A percentile compares a stretch with the other conserved stretches of the same genome.
Evolutionary conservation across 1,140 invertebrate genomes (phyloP).

Genomic region (Sitophilus oryzae): DNA sequence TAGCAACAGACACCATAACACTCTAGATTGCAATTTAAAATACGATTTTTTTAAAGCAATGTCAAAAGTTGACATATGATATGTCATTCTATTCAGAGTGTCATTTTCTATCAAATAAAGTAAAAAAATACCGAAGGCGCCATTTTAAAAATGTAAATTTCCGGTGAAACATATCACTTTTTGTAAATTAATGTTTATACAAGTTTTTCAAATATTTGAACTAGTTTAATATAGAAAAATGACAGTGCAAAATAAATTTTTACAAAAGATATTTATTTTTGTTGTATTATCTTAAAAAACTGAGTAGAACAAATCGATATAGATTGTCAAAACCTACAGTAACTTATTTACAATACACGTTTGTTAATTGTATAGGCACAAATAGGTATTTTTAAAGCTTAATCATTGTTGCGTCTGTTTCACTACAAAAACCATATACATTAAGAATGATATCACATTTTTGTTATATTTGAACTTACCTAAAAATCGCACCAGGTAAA

Average conservation of each 20-base stretch:
- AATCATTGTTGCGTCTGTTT: background rate
- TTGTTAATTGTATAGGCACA: constrained; percentile 12
- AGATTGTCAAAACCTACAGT: constrained; percentile 13
- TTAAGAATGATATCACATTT: background rate
- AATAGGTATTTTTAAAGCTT: constrained; percentile 14
- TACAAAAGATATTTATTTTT: background rate
- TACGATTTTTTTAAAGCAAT: no score
- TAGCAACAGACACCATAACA: no score
- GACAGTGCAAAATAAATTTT: background rate
- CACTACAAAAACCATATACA: background rate
- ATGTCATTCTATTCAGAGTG: no score
- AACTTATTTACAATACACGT: constrained; percentile 14
- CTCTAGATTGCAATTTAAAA: no score
- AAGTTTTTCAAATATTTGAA: no score
- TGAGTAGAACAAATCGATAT: constrained; percentile 16
- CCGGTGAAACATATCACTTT: no score
- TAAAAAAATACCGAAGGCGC: no score
- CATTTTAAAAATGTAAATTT: no score
- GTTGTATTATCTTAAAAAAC: constrained; percentile 5
- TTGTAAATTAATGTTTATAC: no score
- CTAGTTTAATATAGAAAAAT: background rate
- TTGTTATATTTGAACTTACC: background rate
- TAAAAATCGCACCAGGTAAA: no score
- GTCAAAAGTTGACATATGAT: no score
- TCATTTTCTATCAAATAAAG: no score